A percentile compares a stretch with the other conserved stretches of the same genome.
Conservation (phyloP, 2,888 invertebrate species). For the Crepidodera aurea region DNA sequence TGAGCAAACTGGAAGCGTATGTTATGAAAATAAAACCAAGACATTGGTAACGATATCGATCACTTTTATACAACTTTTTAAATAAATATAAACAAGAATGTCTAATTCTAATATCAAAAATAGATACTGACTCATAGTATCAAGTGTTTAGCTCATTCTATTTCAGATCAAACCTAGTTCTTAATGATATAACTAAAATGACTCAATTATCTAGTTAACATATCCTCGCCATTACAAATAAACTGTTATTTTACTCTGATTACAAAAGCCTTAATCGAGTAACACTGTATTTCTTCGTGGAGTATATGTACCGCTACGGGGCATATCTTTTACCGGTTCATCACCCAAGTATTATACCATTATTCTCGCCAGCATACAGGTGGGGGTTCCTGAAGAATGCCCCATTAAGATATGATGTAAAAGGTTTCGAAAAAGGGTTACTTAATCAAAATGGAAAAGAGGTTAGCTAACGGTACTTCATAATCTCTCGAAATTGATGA, state of each 20-base stretch:
- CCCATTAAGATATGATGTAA: conserved; percentile 34
- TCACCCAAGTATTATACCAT: conserved; percentile 5
- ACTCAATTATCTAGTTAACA: too few species aligned
- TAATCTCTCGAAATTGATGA: conserved; percentile 44
- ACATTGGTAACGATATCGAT: too few species aligned
- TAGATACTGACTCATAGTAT: too few species aligned
- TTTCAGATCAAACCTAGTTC: too few species aligned
- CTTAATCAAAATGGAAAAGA: conserved; percentile 39
- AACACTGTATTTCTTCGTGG: conserved; percentile 11
- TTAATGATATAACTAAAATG: too few species aligned
- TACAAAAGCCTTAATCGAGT: conserved; percentile 11
- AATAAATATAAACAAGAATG: too few species aligned
- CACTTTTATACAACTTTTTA: too few species aligned
- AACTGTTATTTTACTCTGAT: conserved; percentile 14
- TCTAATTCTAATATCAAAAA: too few species aligned
- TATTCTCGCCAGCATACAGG: conserved; percentile 39
- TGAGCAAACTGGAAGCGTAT: too few species aligned
- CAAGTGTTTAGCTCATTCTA: too few species aligned
- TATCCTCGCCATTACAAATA: conserved; percentile 2
- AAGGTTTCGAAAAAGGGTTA: conserved; percentile 37
- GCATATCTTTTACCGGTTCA: conserved; percentile 20
- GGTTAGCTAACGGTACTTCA: conserved; percentile 48
- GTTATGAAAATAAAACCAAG: too few species aligned
- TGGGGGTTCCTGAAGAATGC: conserved; percentile 22
- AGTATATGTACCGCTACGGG: conserved; percentile 11